Evolutionary conservation across 2,113 vertebrate species (phyloP).

Genomic region (Peromyscus maniculatus): DNA sequence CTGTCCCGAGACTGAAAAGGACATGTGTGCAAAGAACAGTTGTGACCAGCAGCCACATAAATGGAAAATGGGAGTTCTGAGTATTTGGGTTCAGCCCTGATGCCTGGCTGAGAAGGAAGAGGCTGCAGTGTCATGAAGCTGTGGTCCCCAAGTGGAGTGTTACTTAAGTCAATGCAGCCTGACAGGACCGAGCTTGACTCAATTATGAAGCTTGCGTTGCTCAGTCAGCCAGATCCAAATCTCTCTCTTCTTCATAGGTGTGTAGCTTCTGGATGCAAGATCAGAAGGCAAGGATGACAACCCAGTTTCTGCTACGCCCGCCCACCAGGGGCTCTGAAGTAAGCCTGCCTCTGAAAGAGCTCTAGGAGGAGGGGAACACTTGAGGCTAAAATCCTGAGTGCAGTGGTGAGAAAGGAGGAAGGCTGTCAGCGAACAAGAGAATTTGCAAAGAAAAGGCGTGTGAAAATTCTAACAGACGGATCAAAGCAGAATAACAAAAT

Average conservation of each 20-base stretch:
- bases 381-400: background rate
- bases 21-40: fast-evolving
- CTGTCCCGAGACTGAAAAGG: background rate
- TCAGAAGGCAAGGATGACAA: conserved; percentile 29
- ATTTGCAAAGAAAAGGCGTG: background rate
- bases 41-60: background rate
- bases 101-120: background rate
- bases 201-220: conserved; percentile 13
- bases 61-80: conserved; percentile 11
- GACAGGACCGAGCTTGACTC: background rate
- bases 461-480: background rate
- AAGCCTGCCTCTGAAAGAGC: background rate
- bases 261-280: conserved; percentile 14
- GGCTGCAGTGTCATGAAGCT: background rate
- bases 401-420: background rate
- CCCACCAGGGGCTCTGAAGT: background rate
- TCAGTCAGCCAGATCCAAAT: conserved; percentile 36
- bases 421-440: background rate
- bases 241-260: background rate
- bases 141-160: background rate
- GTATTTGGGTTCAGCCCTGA: background rate
- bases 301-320: background rate
- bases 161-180: conserved; percentile 8
- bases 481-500: background rate
- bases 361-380: background rate